phyloP scores from a whole-genome alignment of 1,140 invertebrate genomes.

The Cylas formicarius region DNA sequence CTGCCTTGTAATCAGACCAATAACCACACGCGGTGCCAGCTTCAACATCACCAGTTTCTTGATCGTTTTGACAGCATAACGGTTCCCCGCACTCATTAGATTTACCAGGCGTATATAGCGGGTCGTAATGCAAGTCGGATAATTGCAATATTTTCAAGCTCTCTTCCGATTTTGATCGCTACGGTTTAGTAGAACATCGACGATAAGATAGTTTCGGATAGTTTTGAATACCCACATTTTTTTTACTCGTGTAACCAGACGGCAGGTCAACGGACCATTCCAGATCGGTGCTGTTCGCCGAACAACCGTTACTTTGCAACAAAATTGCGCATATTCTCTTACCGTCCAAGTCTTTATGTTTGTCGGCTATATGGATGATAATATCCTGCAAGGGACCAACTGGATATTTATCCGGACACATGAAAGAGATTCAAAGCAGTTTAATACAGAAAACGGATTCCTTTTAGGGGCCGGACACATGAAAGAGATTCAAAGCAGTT shows the following conservation, averaged over 20 bases:
- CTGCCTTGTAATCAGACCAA: constrained; percentile 72
- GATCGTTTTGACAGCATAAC: constrained; percentile 64
- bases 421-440: too few species aligned
- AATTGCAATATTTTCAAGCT: constrained; percentile 61
- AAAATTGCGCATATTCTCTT: constrained; percentile 49
- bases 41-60: constrained; percentile 25
- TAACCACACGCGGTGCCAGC: constrained; percentile 53
- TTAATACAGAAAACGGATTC: too few species aligned
- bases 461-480: too few species aligned
- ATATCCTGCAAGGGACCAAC: constrained; percentile 48
- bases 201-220: too few species aligned
- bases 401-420: too few species aligned
- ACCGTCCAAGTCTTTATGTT: constrained; percentile 42
- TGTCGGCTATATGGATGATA: constrained; percentile 49
- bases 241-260: too few species aligned
- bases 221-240: too few species aligned
- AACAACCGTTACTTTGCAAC: constrained; percentile 44
- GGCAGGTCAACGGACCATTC: constrained; percentile 52
- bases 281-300: constrained; percentile 38
- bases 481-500: too few species aligned
- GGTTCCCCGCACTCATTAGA: constrained; percentile 67
- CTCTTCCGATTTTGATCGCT: too few species aligned
- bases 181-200: too few species aligned
- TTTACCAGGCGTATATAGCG: constrained; percentile 57
- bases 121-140: constrained; percentile 77